phyloP scores from a whole-genome alignment of 2,888 invertebrate genomes.

The Zonitis immaculata region DNA sequence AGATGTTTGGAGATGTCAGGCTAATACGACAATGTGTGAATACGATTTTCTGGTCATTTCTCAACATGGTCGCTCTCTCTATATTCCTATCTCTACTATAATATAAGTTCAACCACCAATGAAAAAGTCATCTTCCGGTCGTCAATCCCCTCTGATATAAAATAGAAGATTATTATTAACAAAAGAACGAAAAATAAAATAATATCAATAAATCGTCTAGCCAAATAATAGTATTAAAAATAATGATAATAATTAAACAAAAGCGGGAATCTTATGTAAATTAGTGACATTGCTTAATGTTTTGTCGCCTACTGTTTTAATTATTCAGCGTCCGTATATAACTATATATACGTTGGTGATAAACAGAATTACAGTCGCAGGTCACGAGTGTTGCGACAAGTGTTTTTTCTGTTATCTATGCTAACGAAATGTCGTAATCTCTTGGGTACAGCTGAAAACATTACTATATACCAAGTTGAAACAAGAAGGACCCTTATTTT shows the following conservation, averaged over 20 bases:
- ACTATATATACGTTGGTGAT: constrained; percentile 33
- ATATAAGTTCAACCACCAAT: constrained; percentile 21
- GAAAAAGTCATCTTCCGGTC: not conserved
- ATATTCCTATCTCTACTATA: no score
- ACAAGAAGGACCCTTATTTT: constrained; percentile 28
- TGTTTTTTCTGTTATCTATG: constrained; percentile 47
- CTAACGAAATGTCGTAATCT: constrained; percentile 44
- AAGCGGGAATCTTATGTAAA: constrained; percentile 19
- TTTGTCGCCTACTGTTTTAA: constrained; percentile 41
- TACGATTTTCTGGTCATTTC: constrained; percentile 49
- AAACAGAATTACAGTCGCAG: constrained; percentile 42
- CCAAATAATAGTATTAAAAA: no score
- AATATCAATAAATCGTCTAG: not conserved
- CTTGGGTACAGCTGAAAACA: constrained; percentile 39
- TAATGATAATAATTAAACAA: no score
- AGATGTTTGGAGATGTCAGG: constrained; percentile 50
- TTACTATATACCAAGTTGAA: constrained; percentile 28
- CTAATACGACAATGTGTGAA: constrained; percentile 53
- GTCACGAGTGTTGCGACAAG: constrained; percentile 46
- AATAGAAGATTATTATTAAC: not conserved
- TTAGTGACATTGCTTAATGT: constrained; percentile 33
- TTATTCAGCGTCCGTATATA: constrained; percentile 36
- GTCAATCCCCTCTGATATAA: not conserved
- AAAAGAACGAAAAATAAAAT: not conserved
- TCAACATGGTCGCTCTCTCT: constrained; percentile 42